These are phyloP conservation scores for Propithecus deckenii DNA, from an alignment of 2,797 vertebrate genomes.

Conservation along the genomic window DNA sequence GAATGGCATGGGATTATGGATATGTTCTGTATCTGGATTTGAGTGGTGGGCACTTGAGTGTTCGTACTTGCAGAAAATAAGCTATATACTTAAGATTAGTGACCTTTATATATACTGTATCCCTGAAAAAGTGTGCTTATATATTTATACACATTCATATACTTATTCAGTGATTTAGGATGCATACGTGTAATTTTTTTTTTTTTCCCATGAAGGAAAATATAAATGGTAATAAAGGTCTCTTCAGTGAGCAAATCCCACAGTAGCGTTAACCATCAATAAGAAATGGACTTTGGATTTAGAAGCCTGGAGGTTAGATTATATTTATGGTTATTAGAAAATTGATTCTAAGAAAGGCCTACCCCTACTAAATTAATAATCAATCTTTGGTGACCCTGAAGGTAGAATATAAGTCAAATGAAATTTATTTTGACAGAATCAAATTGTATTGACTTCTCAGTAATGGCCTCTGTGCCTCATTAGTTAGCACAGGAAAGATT, in stretches of 20 bases:
- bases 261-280: background rate
- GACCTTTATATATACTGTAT: background rate
- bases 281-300: constrained; percentile 16
- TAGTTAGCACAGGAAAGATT: background rate
- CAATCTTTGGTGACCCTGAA: background rate
- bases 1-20: background rate
- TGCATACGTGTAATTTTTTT: background rate
- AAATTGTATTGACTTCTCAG: constrained; percentile 33
- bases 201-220: background rate
- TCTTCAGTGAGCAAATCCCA: background rate
- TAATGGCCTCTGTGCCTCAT: constrained; percentile 12
- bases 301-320: background rate
- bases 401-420: background rate
- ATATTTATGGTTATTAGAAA: constrained; percentile 28
- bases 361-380: constrained; percentile 17
- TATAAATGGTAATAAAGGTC: background rate
- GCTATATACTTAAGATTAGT: background rate
- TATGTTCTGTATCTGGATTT: background rate
- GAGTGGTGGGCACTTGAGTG: background rate
- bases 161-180: background rate
- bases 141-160: background rate
- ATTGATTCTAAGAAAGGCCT: constrained; percentile 34
- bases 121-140: background rate
- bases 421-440: constrained; percentile 25
- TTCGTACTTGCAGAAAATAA: background rate